Conservation (phyloP, 2,797 vertebrate species). For the Poecilia wingei region DNA sequence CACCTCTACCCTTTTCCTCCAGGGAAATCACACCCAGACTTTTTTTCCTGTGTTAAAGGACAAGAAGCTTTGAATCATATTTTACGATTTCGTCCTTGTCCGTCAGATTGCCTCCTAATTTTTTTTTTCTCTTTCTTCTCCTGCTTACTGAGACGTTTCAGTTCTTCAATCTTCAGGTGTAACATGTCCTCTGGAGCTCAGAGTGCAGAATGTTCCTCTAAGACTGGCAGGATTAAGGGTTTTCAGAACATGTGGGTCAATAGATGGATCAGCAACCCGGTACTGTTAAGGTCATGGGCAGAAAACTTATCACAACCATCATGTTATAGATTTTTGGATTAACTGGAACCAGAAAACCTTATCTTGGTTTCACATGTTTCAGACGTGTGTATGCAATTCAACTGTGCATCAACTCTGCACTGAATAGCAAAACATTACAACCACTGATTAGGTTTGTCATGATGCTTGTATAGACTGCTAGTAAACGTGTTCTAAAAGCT, state of each 20-base stretch:
- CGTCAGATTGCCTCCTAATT: conserved; percentile 30
- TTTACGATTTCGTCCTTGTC: conserved; percentile 47
- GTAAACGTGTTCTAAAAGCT: neutral
- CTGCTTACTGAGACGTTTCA: conserved; percentile 48
- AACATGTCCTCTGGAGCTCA: conserved; percentile 41
- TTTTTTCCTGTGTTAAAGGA: conserved; percentile 24
- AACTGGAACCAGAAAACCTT: conserved; percentile 11
- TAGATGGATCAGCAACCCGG: conserved; percentile 42
- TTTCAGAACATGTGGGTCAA: conserved; percentile 58
- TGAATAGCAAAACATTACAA: neutral
- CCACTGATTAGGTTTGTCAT: neutral
- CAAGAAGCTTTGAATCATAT: conserved; percentile 10
- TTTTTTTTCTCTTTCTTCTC: conserved; percentile 33
- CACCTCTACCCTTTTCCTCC: conserved; percentile 19
- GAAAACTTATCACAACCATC: conserved; percentile 12
- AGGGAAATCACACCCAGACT: conserved; percentile 34
- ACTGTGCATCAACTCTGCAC: neutral
- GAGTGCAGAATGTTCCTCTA: conserved; percentile 30
- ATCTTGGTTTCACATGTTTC: neutral
- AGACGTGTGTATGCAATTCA: conserved; percentile 15
- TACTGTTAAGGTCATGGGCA: conserved; percentile 41
- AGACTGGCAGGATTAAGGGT: conserved; percentile 56
- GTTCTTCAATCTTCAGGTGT: conserved; percentile 25
- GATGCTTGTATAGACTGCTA: neutral
- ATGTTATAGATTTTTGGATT: conserved; percentile 42